Percentiles rank a stretch among this genome's conserved stretches.
Evolutionary conservation across 2,888 invertebrate genomes (phyloP).

Genomic region (Torymus auratus): DNA sequence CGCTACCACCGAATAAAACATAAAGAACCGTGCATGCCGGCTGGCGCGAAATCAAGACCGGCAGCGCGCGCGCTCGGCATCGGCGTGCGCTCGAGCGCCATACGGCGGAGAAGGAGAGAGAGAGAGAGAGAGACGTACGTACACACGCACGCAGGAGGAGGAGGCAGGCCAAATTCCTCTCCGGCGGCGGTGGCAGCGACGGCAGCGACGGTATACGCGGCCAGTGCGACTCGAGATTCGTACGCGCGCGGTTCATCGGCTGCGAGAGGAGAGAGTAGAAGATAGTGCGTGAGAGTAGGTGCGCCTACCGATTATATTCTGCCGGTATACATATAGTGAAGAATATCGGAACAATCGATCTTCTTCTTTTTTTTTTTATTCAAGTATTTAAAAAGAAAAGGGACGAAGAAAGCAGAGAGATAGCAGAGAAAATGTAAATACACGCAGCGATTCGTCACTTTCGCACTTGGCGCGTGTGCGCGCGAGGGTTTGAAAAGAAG

Average conservation of each 20-base stretch:
- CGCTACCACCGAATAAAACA: too few species aligned
- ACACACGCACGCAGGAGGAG: slow-evolving; percentile 31
- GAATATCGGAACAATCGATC: too few species aligned
- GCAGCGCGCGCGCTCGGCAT: slow-evolving; percentile 31
- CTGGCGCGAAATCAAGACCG: slow-evolving; percentile 49
- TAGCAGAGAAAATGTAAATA: too few species aligned
- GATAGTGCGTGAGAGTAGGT: too few species aligned
- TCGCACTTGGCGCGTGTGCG: too few species aligned
- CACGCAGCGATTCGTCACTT: too few species aligned
- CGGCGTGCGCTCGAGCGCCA: slow-evolving; percentile 17
- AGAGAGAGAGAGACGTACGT: slow-evolving; percentile 20
- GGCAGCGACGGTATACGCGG: slow-evolving; percentile 17
- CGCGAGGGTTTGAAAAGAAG: neutral
- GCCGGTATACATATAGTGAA: too few species aligned
- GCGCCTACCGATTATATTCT: too few species aligned
- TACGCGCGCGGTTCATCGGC: slow-evolving; percentile 63
- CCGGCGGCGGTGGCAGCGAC: slow-evolving; percentile 27
- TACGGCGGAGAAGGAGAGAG: slow-evolving; percentile 1
- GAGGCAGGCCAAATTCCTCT: slow-evolving; percentile 60
- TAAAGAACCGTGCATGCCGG: neutral
- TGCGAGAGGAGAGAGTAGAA: neutral
- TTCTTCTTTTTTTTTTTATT: too few species aligned
- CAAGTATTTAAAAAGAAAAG: too few species aligned
- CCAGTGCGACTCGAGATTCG: slow-evolving; percentile 69
- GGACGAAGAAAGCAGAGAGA: too few species aligned